Conservation (phyloP, 2,888 invertebrate genomes). For the Ennomos erosarius region DNA sequence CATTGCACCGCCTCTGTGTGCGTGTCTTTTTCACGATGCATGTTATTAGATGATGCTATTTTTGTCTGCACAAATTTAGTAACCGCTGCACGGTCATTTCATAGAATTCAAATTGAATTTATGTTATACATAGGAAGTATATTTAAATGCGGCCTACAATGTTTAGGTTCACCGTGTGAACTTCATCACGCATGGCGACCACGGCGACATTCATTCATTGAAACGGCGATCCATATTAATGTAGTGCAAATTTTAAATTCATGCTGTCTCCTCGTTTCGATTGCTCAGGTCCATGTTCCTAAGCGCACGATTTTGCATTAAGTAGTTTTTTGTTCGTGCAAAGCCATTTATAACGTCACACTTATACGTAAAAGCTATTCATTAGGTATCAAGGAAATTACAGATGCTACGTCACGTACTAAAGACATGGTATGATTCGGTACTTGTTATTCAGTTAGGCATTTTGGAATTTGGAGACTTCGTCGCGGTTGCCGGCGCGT, state of each 20-base stretch:
- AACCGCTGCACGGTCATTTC: constrained; percentile 78
- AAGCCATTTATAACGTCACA: constrained; percentile 76
- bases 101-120: constrained; percentile 80
- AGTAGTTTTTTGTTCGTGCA: constrained; percentile 78
- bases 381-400: constrained; percentile 67
- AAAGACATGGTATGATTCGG: constrained; percentile 52
- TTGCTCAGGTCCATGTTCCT: constrained; percentile 75
- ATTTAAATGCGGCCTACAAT: constrained; percentile 83
- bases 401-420: constrained; percentile 62
- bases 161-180: constrained; percentile 83
- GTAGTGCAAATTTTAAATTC: constrained; percentile 85
- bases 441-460: constrained; percentile 58
- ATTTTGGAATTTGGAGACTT: constrained; percentile 57
- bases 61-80: constrained; percentile 72
- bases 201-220: constrained; percentile 83
- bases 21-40: constrained; percentile 63
- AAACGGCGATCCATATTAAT: constrained; percentile 85
- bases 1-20: constrained; percentile 35
- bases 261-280: constrained; percentile 78
- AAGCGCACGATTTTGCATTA: constrained; percentile 82
- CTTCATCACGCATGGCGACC: constrained; percentile 83
- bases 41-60: constrained; percentile 77
- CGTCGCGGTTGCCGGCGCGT: constrained; percentile 49
- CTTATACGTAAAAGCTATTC: constrained; percentile 67
- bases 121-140: constrained; percentile 83